Evolutionary conservation across 2,797 vertebrate species (phyloP).

Genomic region (Knipowitschia caucasica): DNA sequence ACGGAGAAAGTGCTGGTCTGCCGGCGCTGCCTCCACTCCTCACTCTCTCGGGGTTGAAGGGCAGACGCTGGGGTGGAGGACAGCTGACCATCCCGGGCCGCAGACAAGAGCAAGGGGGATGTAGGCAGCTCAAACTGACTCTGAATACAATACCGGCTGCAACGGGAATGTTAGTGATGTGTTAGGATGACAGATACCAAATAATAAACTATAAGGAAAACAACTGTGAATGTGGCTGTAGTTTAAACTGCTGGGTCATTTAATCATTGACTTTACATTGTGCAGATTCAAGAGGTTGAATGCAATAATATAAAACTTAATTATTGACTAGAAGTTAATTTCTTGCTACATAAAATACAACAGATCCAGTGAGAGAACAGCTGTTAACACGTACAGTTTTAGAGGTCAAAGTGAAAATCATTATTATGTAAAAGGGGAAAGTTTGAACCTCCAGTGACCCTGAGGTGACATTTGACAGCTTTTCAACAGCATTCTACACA

Average conservation of each 20-base stretch:
- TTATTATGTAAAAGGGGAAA: constrained; percentile 13
- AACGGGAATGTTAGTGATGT: constrained; percentile 32
- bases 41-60: constrained; percentile 26
- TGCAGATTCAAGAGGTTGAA: no score
- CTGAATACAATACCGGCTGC: constrained; percentile 80
- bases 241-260: no score
- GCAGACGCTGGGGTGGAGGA: constrained; percentile 36
- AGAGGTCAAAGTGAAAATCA: constrained; percentile 13
- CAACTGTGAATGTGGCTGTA: no score
- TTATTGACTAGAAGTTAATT: no score
- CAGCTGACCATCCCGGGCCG: constrained; percentile 59
- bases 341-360: not conserved
- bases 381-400: constrained; percentile 3
- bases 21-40: constrained; percentile 49
- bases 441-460: constrained; percentile 22
- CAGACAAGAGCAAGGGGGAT: constrained; percentile 74
- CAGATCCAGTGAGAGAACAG: constrained; percentile 25
- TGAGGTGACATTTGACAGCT: constrained; percentile 45
- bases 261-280: no score
- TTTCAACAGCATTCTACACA: not conserved
- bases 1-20: constrained; percentile 36
- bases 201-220: no score
- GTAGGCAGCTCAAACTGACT: constrained; percentile 73
- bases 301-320: no score
- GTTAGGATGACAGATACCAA: no score